Evolutionary conservation across 2,888 invertebrate genomes (phyloP).

Genomic region (Agrilus cyanescens): DNA sequence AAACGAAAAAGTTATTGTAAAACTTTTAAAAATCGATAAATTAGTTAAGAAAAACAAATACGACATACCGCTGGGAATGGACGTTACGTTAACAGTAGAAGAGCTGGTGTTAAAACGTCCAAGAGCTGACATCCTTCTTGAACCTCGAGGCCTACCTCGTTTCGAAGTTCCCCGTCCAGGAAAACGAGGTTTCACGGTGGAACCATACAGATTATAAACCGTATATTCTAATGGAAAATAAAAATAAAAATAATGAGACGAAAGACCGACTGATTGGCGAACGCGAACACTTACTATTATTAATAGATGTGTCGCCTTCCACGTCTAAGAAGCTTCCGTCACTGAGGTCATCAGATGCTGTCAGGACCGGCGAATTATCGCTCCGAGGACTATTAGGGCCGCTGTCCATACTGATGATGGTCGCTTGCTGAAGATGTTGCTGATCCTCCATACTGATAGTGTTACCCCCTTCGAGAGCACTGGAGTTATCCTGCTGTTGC

Average conservation of each 20-base stretch:
- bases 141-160: slow-evolving; percentile 65
- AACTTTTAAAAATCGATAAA: too few relatives aligned
- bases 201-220: slow-evolving; percentile 30
- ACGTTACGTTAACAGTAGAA: slow-evolving; percentile 1
- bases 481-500: too few relatives aligned
- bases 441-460: too few relatives aligned
- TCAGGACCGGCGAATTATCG: slow-evolving; percentile 25
- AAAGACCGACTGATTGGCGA: neutral
- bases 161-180: slow-evolving; percentile 47
- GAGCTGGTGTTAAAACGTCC: slow-evolving; percentile 24
- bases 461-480: too few relatives aligned
- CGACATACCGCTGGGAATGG: neutral
- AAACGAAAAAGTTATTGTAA: too few relatives aligned
- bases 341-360: slow-evolving; percentile 23
- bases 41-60: too few relatives aligned
- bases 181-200: slow-evolving; percentile 35
- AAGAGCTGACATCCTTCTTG: slow-evolving; percentile 45
- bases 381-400: slow-evolving; percentile 39
- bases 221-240: slow-evolving; percentile 25
- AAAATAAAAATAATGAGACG: neutral
- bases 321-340: slow-evolving; percentile 26
- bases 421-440: too few relatives aligned
- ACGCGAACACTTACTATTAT: slow-evolving; percentile 26
- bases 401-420: slow-evolving; percentile 25
- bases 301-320: slow-evolving; percentile 28